These are phyloP conservation scores for Ormyrus rosae DNA, from an alignment of 2,888 invertebrate species.

Conservation along the genomic window DNA sequence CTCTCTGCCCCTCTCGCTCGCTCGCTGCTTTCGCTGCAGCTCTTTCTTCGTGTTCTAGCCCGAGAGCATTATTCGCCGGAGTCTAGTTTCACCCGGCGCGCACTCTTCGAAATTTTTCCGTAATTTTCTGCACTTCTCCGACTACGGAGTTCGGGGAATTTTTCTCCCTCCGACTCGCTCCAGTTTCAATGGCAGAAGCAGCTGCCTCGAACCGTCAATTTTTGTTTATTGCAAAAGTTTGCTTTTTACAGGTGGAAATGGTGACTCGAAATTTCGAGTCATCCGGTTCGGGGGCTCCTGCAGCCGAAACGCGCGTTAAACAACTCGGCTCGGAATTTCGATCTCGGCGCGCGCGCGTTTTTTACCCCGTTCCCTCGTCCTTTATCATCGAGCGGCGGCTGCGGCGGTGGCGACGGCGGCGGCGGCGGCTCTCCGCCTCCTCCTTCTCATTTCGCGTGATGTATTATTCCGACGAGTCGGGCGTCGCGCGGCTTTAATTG, in stretches of 20 bases:
- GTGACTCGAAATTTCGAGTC: too few species aligned
- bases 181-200: too few species aligned
- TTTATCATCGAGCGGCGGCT: slow-evolving; percentile 40
- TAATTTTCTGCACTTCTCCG: background rate
- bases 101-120: slow-evolving; percentile 37
- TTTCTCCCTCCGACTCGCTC: background rate
- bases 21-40: slow-evolving; percentile 38
- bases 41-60: slow-evolving; percentile 8
- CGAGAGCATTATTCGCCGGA: slow-evolving; percentile 32
- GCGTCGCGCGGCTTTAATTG: slow-evolving; percentile 68
- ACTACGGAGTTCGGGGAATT: background rate
- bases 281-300: too few species aligned
- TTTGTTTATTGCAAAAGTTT: too few species aligned
- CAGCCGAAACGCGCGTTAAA: slow-evolving; percentile 18
- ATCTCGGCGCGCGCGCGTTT: slow-evolving; percentile 5
- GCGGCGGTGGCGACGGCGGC: slow-evolving; percentile 1
- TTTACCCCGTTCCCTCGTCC: slow-evolving; percentile 14
- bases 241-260: too few species aligned
- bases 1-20: slow-evolving; percentile 56
- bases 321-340: slow-evolving; percentile 33
- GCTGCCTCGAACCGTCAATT: too few species aligned
- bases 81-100: slow-evolving; percentile 20
- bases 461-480: slow-evolving; percentile 55
- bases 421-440: slow-evolving; percentile 3
- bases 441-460: slow-evolving; percentile 56